Conservation (phyloP, 2,113 vertebrate species). For the Anolis carolinensis region DNA sequence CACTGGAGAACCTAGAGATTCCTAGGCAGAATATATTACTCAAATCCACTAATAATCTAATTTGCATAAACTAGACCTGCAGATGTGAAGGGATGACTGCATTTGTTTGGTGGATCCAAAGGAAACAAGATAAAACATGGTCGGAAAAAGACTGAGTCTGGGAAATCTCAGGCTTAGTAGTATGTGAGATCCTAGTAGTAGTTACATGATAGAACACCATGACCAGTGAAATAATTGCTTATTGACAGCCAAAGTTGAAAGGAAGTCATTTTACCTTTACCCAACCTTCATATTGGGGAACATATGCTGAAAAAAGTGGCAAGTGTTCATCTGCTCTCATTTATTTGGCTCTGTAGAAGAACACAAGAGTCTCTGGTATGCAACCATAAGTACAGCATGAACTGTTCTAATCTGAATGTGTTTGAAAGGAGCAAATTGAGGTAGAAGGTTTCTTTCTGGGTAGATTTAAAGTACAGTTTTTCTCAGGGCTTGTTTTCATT, state of each 20-base stretch:
- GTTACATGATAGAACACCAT: neutral
- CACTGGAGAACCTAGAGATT: too few relatives aligned
- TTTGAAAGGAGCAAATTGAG: conserved; percentile 32
- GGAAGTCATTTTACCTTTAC: conserved; percentile 18
- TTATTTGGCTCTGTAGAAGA: neutral
- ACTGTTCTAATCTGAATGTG: conserved; percentile 38
- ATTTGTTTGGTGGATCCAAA: neutral
- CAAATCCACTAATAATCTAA: too few relatives aligned
- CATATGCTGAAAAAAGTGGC: conserved; percentile 2
- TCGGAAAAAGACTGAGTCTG: neutral
- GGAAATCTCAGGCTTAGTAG: neutral
- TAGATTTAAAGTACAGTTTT: conserved; percentile 47
- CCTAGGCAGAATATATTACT: too few relatives aligned
- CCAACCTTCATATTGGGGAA: conserved; percentile 18
- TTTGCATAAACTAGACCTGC: too few relatives aligned
- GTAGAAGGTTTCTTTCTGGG: neutral
- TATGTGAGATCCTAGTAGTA: neutral
- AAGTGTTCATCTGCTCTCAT: neutral
- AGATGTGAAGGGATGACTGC: neutral
- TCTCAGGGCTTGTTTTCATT: conserved; percentile 18
- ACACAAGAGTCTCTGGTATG: neutral
- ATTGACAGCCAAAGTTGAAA: neutral
- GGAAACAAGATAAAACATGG: neutral
- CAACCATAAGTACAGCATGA: neutral
- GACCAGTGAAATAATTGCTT: neutral